Evolutionary conservation across 2,113 vertebrate species (phyloP).

Genomic region (Indicator maculatus): DNA sequence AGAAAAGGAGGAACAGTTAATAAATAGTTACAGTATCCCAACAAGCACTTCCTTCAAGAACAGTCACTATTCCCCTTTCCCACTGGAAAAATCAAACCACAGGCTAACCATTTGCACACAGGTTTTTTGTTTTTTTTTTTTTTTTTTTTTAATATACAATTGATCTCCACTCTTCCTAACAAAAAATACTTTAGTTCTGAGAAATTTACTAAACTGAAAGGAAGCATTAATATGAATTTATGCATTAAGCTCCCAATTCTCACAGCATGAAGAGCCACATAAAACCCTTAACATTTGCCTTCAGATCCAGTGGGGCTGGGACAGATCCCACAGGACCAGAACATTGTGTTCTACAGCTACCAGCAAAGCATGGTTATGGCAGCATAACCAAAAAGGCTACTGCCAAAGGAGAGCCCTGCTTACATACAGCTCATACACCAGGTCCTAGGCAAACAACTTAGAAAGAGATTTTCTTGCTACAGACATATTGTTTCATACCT

Average conservation of each 20-base stretch:
- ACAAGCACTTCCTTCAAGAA: background rate
- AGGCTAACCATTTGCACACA: background rate
- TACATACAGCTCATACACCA: background rate
- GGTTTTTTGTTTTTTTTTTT: background rate
- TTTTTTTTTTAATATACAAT: background rate
- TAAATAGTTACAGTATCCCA: background rate
- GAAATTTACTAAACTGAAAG: background rate
- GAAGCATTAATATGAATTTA: background rate
- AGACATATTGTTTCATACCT: slow-evolving; percentile 61
- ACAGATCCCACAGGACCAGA: background rate
- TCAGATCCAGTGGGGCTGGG: background rate
- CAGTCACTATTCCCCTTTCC: background rate
- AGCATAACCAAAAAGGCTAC: background rate
- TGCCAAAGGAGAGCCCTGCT: background rate
- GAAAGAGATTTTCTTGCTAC: background rate
- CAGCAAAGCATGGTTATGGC: background rate
- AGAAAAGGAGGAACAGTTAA: background rate
- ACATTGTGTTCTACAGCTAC: background rate
- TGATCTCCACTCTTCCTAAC: background rate
- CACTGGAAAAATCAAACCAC: background rate
- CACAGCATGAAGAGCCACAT: background rate
- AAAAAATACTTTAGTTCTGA: background rate
- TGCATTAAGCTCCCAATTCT: background rate
- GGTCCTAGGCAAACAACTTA: background rate
- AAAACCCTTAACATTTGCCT: background rate